These are phyloP conservation scores for Petrocephalus microphthalmus DNA, from an alignment of 2,113 vertebrate species.

Conservation along the genomic window DNA sequence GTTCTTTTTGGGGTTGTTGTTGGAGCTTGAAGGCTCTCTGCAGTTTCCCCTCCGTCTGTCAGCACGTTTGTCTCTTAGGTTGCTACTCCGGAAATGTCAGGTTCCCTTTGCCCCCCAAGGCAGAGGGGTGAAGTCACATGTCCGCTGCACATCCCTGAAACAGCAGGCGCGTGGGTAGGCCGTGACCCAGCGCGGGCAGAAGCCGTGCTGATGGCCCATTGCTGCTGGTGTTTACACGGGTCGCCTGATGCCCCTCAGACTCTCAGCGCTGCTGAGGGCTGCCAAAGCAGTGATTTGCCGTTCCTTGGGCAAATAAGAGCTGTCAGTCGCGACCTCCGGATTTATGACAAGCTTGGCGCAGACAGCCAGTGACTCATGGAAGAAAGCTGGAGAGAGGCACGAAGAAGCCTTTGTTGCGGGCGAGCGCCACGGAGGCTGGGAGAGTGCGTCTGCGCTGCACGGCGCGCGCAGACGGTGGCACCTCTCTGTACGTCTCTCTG, in stretches of 20 bases:
- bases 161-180: no score
- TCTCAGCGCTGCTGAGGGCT: not conserved
- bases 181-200: not conserved
- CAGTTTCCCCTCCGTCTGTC: not conserved
- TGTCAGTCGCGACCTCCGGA: conserved; percentile 2
- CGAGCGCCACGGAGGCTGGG: not conserved
- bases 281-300: conserved; percentile 25
- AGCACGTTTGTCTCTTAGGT: not conserved
- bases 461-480: not conserved
- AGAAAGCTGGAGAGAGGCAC: not conserved
- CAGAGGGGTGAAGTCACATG: not conserved
- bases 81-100: no score
- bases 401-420: not conserved
- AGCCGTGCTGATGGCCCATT: not conserved
- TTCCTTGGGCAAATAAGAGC: conserved; percentile 15
- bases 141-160: not conserved
- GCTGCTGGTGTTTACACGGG: not conserved
- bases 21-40: not conserved
- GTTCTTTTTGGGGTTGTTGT: not conserved
- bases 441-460: not conserved
- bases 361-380: not conserved
- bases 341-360: not conserved
- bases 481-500: no score
- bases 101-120: not conserved
- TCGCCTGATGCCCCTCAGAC: not conserved